Base-by-base conservation (phyloP, 2,113 vertebrate species). In the Rhadina sibilatrix region DNA sequence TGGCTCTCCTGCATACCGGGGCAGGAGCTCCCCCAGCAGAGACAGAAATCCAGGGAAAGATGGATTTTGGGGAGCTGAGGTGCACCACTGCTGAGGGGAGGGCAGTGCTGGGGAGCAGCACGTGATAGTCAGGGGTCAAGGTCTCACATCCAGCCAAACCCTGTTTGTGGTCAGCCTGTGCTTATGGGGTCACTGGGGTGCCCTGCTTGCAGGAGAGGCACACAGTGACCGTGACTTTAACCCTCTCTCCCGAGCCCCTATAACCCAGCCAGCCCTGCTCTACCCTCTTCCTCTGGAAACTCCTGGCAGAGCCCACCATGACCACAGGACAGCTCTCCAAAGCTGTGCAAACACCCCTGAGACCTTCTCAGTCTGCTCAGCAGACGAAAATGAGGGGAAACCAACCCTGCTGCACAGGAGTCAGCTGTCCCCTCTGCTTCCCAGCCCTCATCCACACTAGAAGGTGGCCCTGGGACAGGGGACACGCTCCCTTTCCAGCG, bases 111-210 rank as follows among this genome's bases (percentile, higher is more conserved):
- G 35, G n/a, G 37, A 64, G 30, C 33, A n/a, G 21, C 3, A 11
- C 0, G 0, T 0, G 3, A 24, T 1, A 9, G 4, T 27, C 18
- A 5, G 1, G 28, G 22, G 66, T 35, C 35, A 37, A 30, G 42
- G 28, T 44, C 35, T 59, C 57, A 31, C 25, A 25, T 11, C 21
- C 80, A 74, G 54, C 79, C 35, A 47, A 83, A 57, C 9, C 56
- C 42, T 13, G n/a, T n/a, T n/a, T 1, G 0, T 0, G 20, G 53
- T 21, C n/a, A 65, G 47, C 25, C 75, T 33, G 47, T 8, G 23
- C 78, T 57, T n/a, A 24, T 22, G 42, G 52, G 79, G 40, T 30
- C 74, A 46, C 10, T 0, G 0, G 30, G 47, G 31, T 27, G 11
- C 42, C 30, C 74, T n/a, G 57, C 52, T 59, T 50, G 16, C 33